Percentiles rank a stretch among this genome's conserved stretches.
phyloP scores from a whole-genome alignment of 2,113 vertebrate species.

The Chionodraco myersi region DNA sequence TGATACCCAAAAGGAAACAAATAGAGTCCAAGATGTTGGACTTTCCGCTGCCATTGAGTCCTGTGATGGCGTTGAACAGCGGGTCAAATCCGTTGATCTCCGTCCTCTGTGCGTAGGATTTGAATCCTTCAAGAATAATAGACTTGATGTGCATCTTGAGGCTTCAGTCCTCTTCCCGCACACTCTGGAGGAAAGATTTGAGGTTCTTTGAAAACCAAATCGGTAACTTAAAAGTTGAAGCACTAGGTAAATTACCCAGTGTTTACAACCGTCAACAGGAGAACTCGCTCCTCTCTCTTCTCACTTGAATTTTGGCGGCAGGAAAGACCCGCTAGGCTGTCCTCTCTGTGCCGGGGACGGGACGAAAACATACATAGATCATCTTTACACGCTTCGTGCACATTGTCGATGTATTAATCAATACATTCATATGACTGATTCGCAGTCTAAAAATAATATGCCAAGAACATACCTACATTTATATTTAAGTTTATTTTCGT shows the following conservation, averaged over 20 bases:
- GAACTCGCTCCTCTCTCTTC: not conserved
- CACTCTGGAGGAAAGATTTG: not conserved
- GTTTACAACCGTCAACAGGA: slow-evolving; percentile 41
- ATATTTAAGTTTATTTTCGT: not conserved
- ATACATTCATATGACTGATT: fast-evolving
- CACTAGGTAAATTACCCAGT: not conserved
- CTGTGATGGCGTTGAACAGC: slow-evolving; percentile 97
- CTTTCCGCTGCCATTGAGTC: slow-evolving; percentile 97
- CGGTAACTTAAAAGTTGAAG: not conserved
- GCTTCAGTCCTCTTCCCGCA: not conserved
- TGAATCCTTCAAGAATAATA: slow-evolving; percentile 94
- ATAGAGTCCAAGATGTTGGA: slow-evolving; percentile 97
- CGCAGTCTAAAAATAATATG: fast-evolving
- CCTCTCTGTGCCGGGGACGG: not conserved
- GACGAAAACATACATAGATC: not conserved
- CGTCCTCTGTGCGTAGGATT: slow-evolving; percentile 95
- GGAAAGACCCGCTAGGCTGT: not conserved
- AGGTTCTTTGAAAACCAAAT: not conserved
- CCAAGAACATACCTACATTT: fast-evolving
- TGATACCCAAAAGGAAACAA: slow-evolving; percentile 95
- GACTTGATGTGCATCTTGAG: slow-evolving; percentile 93
- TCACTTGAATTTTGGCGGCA: slow-evolving; percentile 86
- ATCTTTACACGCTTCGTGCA: not conserved
- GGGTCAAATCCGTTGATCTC: slow-evolving; percentile 92
- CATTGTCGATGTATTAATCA: fast-evolving